A percentile compares a stretch with the other conserved stretches of the same genome.
Conservation (phyloP, 2,888 invertebrate genomes). For the Ennomos erosarius region DNA sequence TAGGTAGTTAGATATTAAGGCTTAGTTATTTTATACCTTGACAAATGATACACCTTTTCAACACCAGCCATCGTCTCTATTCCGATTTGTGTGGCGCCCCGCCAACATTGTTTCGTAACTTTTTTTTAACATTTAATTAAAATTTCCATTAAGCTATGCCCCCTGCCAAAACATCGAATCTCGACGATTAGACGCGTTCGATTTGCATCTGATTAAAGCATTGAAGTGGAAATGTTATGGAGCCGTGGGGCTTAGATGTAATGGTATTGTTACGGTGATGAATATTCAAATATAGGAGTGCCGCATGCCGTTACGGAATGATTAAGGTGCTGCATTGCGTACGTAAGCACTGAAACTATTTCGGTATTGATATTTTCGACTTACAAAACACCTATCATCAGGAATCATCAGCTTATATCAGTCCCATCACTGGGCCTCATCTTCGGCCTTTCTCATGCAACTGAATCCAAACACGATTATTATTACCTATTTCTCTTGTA, state of each 20-base stretch:
- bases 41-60: slow-evolving; percentile 5
- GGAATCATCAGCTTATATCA: no score
- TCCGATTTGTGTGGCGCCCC: slow-evolving; percentile 19
- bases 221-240: slow-evolving; percentile 31
- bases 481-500: no score
- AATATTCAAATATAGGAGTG: slow-evolving; percentile 26
- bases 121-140: slow-evolving; percentile 35
- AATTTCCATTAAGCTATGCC: slow-evolving; percentile 29
- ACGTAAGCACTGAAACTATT: neutral
- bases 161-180: slow-evolving; percentile 29
- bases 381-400: no score
- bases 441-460: no score
- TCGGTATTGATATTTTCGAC: no score
- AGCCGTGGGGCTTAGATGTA: slow-evolving; percentile 29
- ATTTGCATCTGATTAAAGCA: slow-evolving; percentile 34
- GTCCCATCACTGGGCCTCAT: no score
- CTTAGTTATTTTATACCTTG: no score
- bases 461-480: no score
- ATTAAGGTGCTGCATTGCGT: slow-evolving; percentile 18
- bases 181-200: slow-evolving; percentile 30
- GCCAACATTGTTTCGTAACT: slow-evolving; percentile 34
- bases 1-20: no score
- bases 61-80: slow-evolving; percentile 2
- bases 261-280: slow-evolving; percentile 29
- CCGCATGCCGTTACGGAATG: slow-evolving; percentile 6